Base-by-base conservation (phyloP, 2,888 invertebrate genomes). In the Adela reaumurella region DNA sequence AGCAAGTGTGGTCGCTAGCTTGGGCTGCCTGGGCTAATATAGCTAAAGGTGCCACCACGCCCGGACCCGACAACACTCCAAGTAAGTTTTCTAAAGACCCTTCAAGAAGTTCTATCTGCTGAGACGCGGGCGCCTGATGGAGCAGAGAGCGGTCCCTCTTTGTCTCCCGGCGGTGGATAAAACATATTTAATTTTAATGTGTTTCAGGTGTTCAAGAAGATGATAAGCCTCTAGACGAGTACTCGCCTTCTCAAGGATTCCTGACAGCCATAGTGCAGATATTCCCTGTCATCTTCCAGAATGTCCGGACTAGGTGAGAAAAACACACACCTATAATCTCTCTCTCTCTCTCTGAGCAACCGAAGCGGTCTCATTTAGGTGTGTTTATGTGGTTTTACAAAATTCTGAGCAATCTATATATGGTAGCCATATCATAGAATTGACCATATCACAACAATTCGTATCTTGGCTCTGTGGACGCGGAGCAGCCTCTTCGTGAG, bases 211-310 rank as follows among this genome's bases (percentile, higher is more conserved):
- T 57, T 5, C 49, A 61, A 0, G 74, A 73, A 41, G 76, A 73
- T 18, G 68, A 56, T 83, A 91, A 67, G 72, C 86, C 69, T 0
- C 59, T 54, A 10, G 77, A 78, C 17, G 58, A 60, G 53, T 95
- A 94, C 73, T 85, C 94, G 51, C 96, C 97, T 1, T 92, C 94
- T 18, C 92, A 97, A 62, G 90, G 92, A 53, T 98, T 96, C 79
- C 83, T 98, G 49, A 95, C 96, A 0, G 93, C 97, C 0, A 81
- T 97, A 16, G 90, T 97, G 56, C 96, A 97, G 72, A 95, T 97
- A 63, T 97, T 98, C 70, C 96, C 97, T 3, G 89, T 91, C 51
- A 88, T 98, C 51, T 97, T 96, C 76, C 92, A 91, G 56, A 93
- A 94, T 61, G 91, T 96, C 59, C 85, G 88, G 62, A 73, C 83